Percentiles rank a stretch among this genome's conserved stretches.
phyloP scores from a whole-genome alignment of 2,797 vertebrate species.

The Nothura maculosa region DNA sequence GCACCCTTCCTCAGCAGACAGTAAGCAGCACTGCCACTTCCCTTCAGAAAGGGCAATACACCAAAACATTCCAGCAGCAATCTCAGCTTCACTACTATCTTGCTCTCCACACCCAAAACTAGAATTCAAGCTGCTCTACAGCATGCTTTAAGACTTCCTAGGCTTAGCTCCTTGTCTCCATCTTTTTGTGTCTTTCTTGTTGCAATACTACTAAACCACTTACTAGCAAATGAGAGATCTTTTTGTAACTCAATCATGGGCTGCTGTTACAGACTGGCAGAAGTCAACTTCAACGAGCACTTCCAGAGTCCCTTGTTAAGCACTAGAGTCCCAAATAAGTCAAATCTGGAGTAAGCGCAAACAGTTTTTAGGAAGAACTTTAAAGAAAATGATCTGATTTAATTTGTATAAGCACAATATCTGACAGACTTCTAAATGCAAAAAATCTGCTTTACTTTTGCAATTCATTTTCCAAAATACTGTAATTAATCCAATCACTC shows the following conservation, averaged over 20 bases:
- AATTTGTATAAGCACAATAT: background rate
- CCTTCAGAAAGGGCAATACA: background rate
- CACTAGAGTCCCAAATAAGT: background rate
- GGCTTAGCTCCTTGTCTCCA: background rate
- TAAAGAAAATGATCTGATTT: background rate
- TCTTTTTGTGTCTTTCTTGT: background rate
- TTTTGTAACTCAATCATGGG: background rate
- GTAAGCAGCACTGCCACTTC: accelerated
- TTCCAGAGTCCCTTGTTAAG: background rate
- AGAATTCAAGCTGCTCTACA: background rate
- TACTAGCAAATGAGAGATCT: background rate
- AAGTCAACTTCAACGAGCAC: background rate
- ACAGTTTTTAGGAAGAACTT: background rate
- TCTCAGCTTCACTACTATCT: background rate
- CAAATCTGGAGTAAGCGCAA: background rate
- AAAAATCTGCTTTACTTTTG: background rate
- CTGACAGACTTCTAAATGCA: background rate
- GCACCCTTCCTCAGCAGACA: background rate
- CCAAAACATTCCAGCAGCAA: background rate
- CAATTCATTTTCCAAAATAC: background rate
- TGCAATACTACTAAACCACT: background rate
- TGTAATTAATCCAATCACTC: background rate
- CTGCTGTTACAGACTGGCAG: background rate
- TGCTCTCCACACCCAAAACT: background rate
- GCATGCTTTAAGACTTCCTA: background rate